Base-by-base conservation (phyloP, 2,113 vertebrate genomes). In the Peromyscus leucopus region DNA sequence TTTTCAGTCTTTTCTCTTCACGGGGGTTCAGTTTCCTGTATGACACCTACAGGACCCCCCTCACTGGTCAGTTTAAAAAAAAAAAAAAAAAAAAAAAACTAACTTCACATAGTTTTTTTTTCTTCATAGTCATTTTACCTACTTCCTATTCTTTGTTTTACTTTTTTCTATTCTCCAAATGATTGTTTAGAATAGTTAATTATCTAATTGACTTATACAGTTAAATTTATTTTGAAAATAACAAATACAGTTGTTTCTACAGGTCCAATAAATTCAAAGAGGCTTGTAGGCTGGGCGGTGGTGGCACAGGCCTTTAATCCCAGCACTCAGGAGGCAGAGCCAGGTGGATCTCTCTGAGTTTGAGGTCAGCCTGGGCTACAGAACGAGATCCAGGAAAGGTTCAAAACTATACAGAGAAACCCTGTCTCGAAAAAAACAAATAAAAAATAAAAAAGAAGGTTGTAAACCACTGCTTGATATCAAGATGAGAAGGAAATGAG, bases 221-320 rank as follows among this genome's bases (percentile, higher is more conserved):
- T 82, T 96, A 65, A 57, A 88, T 78, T 76, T 89, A 16, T 89
- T 46, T 79, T 92, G 84, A 57, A 95, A 93, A 94, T n/a, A 90
- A 67, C 24, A 86, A 59, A 90, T 63, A 15, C 17, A 85, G 24
- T 33, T 48, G 12, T 57, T 21, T 55, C 78, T 55, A 36, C 36
- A 89, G 0, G n/a, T 46, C n/a, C 33, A 24, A 1, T 22, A 59
- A 91, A 28, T 42, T 86, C 65, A 92, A 4, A 28, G 86, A 91
- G 42, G 46, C 46, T 5, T 67, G 51, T 42, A 75, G 76, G 51
- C 51, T 51, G 51, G 51, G 51, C 8, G 51, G 51, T 51, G 51
- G 9, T 51, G 51, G 51, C 8, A 10, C 48, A 51, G 7, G 48
- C 8, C 48, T 51, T 51, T 51, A 51, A 51, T 51, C 48, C 48